Conservation (phyloP, 2,113 vertebrate species). For the Nymphicus hollandicus region DNA sequence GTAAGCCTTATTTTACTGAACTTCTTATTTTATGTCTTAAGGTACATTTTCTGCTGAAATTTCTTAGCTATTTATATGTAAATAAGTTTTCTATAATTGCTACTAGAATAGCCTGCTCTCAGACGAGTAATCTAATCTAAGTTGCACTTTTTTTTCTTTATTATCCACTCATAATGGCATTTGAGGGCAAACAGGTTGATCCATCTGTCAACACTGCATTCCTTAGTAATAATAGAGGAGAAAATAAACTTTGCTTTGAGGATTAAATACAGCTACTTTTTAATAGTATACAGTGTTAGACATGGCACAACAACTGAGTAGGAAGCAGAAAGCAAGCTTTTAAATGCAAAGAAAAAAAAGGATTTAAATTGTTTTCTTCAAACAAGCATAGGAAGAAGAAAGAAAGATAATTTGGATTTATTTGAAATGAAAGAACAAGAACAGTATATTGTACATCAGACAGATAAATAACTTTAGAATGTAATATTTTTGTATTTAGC, state of each 20-base stretch:
- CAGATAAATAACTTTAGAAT: not conserved
- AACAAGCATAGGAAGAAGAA: not conserved
- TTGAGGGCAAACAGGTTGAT: constrained; percentile 60
- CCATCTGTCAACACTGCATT: constrained; percentile 56
- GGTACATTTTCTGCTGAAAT: constrained; percentile 57
- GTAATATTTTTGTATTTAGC: not conserved
- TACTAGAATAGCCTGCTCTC: constrained; percentile 36
- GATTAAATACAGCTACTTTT: constrained; percentile 55
- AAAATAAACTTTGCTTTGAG: constrained; percentile 59
- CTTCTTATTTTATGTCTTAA: constrained; percentile 56
- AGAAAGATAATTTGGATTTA: not conserved
- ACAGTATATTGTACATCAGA: not conserved
- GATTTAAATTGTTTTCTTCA: constrained; percentile 49
- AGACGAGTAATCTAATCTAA: constrained; percentile 56
- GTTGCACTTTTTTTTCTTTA: constrained; percentile 18
- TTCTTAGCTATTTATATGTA: constrained; percentile 74
- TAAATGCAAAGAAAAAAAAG: constrained; percentile 6
- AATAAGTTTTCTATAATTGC: constrained; percentile 68
- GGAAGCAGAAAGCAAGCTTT: constrained; percentile 46
- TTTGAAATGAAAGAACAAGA: not conserved
- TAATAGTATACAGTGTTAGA: not conserved
- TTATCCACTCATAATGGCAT: constrained; percentile 54
- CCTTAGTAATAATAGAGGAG: constrained; percentile 20
- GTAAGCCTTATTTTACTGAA: constrained; percentile 56
- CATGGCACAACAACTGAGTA: constrained; percentile 23